Evolutionary conservation across 2,888 invertebrate genomes (phyloP).

Genomic region (Apamea monoglypha): DNA sequence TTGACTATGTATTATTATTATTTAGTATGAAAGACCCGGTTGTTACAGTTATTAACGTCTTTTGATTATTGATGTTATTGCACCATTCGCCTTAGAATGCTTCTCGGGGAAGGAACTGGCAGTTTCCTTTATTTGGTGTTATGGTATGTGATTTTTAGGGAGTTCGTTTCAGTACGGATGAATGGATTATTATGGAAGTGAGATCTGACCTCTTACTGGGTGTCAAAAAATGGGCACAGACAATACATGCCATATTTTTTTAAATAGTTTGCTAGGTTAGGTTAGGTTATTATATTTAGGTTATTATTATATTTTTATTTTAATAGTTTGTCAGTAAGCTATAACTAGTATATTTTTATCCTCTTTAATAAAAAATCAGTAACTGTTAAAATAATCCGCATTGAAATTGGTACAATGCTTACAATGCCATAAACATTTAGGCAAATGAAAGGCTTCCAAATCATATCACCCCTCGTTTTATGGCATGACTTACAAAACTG

Average conservation of each 20-base stretch:
- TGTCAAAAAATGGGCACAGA: neutral
- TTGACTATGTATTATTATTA: slow-evolving; percentile 69
- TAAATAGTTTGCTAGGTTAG: too few species aligned
- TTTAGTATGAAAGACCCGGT: slow-evolving; percentile 63
- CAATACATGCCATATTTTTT: neutral
- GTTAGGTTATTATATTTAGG: too few species aligned
- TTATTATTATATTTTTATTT: neutral
- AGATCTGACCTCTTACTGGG: neutral
- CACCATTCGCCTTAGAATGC: slow-evolving; percentile 32
- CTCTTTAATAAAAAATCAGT: neutral
- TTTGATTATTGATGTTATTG: slow-evolving; percentile 59
- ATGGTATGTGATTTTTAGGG: neutral
- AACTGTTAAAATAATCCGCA: neutral
- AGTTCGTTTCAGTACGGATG: neutral
- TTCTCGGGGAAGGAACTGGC: slow-evolving; percentile 1
- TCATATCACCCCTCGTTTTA: neutral
- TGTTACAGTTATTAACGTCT: slow-evolving; percentile 54
- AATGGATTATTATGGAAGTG: neutral
- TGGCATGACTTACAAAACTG: neutral
- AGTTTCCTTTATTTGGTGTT: slow-evolving; percentile 25
- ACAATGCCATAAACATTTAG: neutral
- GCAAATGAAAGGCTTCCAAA: neutral
- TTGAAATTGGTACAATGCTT: neutral
- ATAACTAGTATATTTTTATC: neutral
- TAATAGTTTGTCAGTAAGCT: neutral